Percentiles rank a stretch among this genome's conserved stretches.
These are phyloP conservation scores for Zaprionus davidi DNA, from an alignment of 1,140 invertebrate genomes.

Conservation along the genomic window DNA sequence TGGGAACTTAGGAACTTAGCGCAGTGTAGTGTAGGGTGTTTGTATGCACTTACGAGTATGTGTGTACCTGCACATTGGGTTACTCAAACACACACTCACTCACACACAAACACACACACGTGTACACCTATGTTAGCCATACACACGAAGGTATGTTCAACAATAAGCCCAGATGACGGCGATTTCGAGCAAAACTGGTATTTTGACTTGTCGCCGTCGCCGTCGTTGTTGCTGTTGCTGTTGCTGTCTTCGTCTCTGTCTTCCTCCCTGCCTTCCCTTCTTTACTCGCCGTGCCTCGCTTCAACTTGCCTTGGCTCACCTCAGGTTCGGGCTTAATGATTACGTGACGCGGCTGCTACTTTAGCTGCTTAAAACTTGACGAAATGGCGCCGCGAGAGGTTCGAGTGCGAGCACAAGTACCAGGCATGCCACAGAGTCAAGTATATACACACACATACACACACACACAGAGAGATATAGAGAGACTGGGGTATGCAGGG, in stretches of 20 bases:
- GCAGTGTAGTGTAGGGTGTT: background rate
- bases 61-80: constrained; percentile 3
- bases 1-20: constrained; percentile 2
- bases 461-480: constrained; percentile 3
- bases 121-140: constrained; percentile 9
- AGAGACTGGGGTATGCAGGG: background rate
- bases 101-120: constrained; percentile 20
- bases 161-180: constrained; percentile 11
- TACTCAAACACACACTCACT: constrained; percentile 21
- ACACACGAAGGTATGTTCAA: constrained; percentile 6
- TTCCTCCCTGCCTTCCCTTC: background rate
- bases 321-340: constrained; percentile 48
- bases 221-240: background rate
- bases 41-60: background rate
- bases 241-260: background rate
- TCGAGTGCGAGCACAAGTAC: constrained; percentile 20
- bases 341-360: constrained; percentile 53
- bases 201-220: constrained; percentile 30
- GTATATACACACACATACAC: constrained; percentile 17
- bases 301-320: background rate
- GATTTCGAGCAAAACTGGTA: constrained; percentile 44
- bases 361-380: constrained; percentile 36
- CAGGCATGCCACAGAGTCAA: constrained; percentile 14
- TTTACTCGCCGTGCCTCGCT: background rate
- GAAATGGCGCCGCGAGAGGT: constrained; percentile 31